A percentile compares a stretch with the other conserved stretches of the same genome.
Conservation (phyloP, 2,888 invertebrate species). For the Polydesmus complanatus region DNA sequence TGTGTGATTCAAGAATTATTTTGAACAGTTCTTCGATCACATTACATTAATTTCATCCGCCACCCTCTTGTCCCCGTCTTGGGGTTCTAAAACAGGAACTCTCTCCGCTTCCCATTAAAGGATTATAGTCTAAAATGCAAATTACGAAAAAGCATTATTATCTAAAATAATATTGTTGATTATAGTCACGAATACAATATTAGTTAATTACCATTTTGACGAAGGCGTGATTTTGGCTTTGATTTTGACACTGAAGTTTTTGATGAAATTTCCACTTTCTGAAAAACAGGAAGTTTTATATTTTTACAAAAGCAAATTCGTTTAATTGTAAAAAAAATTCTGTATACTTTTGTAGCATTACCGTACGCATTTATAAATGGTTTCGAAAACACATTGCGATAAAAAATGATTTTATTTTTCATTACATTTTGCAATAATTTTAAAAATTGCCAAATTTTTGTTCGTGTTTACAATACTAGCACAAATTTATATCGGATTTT, state of each 20-base stretch:
- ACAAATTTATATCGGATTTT: too few species aligned
- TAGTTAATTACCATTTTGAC: slow-evolving; percentile 1
- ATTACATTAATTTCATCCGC: slow-evolving; percentile 2
- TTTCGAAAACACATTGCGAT: too few species aligned
- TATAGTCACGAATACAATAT: not conserved
- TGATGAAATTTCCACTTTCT: not conserved
- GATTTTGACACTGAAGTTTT: not conserved
- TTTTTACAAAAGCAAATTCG: too few species aligned
- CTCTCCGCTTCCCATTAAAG: slow-evolving; percentile 3
- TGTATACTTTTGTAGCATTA: too few species aligned
- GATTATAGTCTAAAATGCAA: slow-evolving; percentile 12
- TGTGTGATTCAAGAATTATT: not conserved
- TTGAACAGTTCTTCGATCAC: not conserved
- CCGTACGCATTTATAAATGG: too few species aligned
- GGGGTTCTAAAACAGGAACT: not conserved
- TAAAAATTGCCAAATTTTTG: not conserved
- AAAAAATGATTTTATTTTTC: too few species aligned
- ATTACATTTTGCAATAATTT: too few species aligned
- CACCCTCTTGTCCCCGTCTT: not conserved
- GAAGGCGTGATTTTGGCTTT: not conserved
- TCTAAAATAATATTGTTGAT: not conserved
- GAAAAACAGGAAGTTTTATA: too few species aligned
- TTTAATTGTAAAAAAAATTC: too few species aligned
- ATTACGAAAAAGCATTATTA: not conserved
- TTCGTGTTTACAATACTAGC: not conserved